Conservation (phyloP, 2,888 invertebrate genomes). For the Criorhina ranunculi region DNA sequence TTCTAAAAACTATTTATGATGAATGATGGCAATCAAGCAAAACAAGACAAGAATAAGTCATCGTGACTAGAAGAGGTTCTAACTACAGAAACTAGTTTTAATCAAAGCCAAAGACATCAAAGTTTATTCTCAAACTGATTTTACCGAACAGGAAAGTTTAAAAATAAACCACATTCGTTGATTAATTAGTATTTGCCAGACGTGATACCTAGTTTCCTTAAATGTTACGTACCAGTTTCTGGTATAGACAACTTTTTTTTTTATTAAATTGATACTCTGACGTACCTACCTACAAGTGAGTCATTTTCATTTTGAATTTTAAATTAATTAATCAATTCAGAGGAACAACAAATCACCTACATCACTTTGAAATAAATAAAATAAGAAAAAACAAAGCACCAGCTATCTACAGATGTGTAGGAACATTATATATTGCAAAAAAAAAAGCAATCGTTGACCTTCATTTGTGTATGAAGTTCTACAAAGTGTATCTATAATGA, state of each 20-base stretch:
- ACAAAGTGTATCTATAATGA: slow-evolving; percentile 1
- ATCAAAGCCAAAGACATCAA: background rate
- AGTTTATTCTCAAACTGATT: background rate
- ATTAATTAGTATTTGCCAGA: slow-evolving; percentile 1
- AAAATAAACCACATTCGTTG: background rate
- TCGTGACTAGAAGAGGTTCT: no score
- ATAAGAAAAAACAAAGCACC: slow-evolving; percentile 4
- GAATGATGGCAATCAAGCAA: no score
- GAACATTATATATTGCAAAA: background rate
- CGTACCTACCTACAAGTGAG: slow-evolving; percentile 9
- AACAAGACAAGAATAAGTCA: no score
- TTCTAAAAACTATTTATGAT: no score
- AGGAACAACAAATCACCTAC: slow-evolving; percentile 16
- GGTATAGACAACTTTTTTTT: slow-evolving; percentile 4
- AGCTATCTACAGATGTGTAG: background rate
- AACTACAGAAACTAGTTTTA: no score
- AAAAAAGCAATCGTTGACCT: slow-evolving; percentile 27
- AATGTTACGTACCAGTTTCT: background rate
- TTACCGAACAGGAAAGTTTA: background rate
- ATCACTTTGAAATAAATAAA: slow-evolving; percentile 11
- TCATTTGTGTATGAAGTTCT: background rate
- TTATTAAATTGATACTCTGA: background rate
- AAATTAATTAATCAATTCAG: slow-evolving; percentile 22
- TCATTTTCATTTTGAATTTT: slow-evolving; percentile 17
- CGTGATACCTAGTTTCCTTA: background rate